A percentile compares a stretch with the other conserved stretches of the same genome.
Conservation (phyloP, 2,888 invertebrate species). For the Podabrus alpinus region DNA sequence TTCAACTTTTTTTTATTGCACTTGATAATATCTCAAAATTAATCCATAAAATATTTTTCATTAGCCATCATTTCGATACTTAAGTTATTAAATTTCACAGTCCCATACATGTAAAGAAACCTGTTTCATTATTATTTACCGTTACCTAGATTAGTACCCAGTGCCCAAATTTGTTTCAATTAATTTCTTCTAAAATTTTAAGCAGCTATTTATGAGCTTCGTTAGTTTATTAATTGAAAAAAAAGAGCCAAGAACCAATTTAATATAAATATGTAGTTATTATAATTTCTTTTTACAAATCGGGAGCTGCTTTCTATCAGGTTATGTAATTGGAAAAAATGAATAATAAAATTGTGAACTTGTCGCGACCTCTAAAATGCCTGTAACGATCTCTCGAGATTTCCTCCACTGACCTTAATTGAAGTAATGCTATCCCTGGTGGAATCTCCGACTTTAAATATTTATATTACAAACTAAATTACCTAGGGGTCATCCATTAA, state of each 20-base stretch:
- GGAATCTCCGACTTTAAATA: not conserved
- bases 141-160: not conserved
- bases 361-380: not conserved
- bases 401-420: not conserved
- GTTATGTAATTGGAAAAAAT: not conserved
- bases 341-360: not conserved
- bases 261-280: no score
- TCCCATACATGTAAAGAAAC: not conserved
- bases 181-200: not conserved
- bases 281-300: not conserved
- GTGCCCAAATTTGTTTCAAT: not conserved
- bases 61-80: not conserved
- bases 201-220: not conserved
- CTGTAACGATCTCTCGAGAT: not conserved
- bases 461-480: not conserved
- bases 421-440: not conserved
- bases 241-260: not conserved
- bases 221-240: not conserved
- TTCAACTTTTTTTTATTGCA: no score
- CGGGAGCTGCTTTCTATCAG: not conserved
- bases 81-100: not conserved
- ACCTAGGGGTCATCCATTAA: no score
- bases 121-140: not conserved
- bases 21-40: not conserved
- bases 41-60: not conserved